A percentile compares a stretch with the other conserved stretches of the same genome.
phyloP scores from a whole-genome alignment of 2,797 vertebrate genomes.

The Harpagifer antarcticus region DNA sequence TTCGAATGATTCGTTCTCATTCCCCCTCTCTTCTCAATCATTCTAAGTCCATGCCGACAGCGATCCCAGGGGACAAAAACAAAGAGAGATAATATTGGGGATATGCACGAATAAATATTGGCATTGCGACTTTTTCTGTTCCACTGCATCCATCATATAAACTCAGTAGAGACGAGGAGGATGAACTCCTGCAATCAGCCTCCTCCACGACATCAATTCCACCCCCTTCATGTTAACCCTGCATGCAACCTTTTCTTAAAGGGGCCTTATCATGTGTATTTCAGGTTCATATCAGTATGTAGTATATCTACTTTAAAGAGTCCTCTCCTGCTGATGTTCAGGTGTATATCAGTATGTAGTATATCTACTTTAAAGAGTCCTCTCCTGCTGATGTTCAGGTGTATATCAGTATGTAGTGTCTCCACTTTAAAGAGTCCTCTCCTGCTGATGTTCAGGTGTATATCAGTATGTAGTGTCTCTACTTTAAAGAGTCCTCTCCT shows the following conservation, averaged over 20 bases:
- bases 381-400: no score
- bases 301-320: no score
- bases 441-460: no score
- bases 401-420: no score
- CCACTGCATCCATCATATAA: background rate
- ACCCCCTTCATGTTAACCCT: slow-evolving; percentile 14
- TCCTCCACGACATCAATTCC: background rate
- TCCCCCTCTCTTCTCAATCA: slow-evolving; percentile 39
- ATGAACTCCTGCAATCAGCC: slow-evolving; percentile 9
- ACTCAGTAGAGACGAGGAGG: background rate
- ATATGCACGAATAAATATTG: slow-evolving; percentile 37
- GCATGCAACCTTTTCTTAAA: background rate
- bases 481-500: no score
- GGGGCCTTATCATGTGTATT: no score
- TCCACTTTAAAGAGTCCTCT: no score
- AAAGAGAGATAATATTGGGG: slow-evolving; percentile 35
- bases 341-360: no score
- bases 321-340: no score
- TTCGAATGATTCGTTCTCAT: slow-evolving; percentile 31
- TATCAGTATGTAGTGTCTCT: no score
- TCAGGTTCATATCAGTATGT: no score
- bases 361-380: no score
- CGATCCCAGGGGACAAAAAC: slow-evolving; percentile 40
- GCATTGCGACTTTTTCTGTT: slow-evolving; percentile 4
- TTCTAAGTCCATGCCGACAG: slow-evolving; percentile 21